Percentiles rank a stretch among this genome's conserved stretches.
Conservation (phyloP, 2,888 invertebrate genomes). For the Nemoura dubitans region DNA sequence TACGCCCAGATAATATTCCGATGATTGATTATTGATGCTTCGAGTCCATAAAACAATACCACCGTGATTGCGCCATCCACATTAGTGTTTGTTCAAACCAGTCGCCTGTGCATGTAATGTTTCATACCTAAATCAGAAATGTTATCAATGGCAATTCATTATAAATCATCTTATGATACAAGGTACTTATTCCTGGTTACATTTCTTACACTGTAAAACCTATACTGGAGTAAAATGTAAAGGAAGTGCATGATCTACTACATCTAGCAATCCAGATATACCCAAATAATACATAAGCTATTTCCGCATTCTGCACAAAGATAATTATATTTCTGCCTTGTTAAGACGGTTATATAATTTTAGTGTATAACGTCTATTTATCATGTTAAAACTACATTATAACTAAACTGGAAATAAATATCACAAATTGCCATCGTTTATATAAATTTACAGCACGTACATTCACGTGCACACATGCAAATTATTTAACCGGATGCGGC, state of each 20-base stretch:
- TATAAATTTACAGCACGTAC: background rate
- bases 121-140: too few relatives aligned
- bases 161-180: too few relatives aligned
- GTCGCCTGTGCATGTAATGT: background rate
- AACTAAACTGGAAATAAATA: conserved; percentile 20
- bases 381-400: conserved; percentile 14
- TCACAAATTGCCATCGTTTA: conserved; percentile 4
- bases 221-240: too few relatives aligned
- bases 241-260: too few relatives aligned
- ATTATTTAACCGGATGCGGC: background rate
- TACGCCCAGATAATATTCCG: background rate
- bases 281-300: background rate
- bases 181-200: too few relatives aligned
- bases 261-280: too few relatives aligned
- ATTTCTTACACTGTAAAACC: too few relatives aligned
- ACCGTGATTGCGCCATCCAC: background rate
- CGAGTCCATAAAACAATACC: background rate
- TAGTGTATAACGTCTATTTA: background rate
- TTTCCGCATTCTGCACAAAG: background rate
- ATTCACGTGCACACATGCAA: conserved; percentile 7
- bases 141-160: too few relatives aligned
- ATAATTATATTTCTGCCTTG: background rate
- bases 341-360: background rate
- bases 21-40: background rate
- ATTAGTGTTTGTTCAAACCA: background rate